Evolutionary conservation across 2,113 vertebrate genomes (phyloP), one percentile per base, ranked within the genome.

Genomic region (Gasterosteus aculeatus): DNA sequence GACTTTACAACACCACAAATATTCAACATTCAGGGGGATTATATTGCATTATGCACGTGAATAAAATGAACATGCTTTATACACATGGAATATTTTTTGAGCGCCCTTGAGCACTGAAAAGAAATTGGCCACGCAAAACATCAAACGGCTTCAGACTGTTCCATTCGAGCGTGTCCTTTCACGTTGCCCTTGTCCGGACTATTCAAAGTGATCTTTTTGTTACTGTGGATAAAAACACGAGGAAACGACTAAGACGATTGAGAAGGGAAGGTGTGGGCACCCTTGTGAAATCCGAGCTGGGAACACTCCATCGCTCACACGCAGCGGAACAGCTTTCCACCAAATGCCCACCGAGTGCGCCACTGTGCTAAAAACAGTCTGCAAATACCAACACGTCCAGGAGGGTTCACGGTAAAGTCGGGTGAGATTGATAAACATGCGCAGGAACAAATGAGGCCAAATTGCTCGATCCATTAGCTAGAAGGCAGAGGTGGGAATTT

Each of bases 401-500:
- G 46, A 70, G 60, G 73, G 53, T 80, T 87, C 70, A 64, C 31
- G 5, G 38, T 62, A 56, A 58, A 59, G 80, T 66, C 75, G 75
- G 69, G 14, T 66, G 49, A 53, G 64, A 81, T 88, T 78, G 72
- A 19, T 58, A 64, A 68, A 76, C 75, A 69, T 76, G 67, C 68
- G 39, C 10, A 38, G 29, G 41, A 69, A 73, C 46, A 64, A 62
- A 59, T 75, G 14, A 63, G 42, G 69, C 38, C 57, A 77, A 61
- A 82, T 47, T 59, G 63, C 81, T 69, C 72, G 73, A 81, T 83
- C 87, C 61, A 14, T 42, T 41, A 72, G 60, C 66, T 78, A 77
- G 44, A 54, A 51, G 70, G 61, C 61, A 69, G 44, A 82, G 66
- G 83, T 59, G 51, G 79, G 80, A 79, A 82, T 87, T 89, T 85